Evolutionary conservation across 2,797 vertebrate genomes (phyloP).

Genomic region (Cyprinodon diabolis): DNA sequence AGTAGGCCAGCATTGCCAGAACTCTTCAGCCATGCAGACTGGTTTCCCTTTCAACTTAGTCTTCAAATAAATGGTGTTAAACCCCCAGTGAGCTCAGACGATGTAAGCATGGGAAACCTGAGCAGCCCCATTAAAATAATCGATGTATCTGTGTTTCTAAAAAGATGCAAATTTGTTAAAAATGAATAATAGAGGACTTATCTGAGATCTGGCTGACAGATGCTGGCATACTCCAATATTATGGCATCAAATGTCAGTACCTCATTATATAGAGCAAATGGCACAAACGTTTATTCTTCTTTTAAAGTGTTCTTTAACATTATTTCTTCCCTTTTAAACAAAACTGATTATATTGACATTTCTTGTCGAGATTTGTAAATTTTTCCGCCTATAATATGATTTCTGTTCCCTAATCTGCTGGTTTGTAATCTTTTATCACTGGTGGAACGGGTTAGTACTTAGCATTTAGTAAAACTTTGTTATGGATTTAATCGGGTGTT

Average conservation of each 20-base stretch:
- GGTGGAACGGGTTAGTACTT: background rate
- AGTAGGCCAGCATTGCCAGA: constrained; percentile 48
- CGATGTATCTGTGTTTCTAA: constrained; percentile 13
- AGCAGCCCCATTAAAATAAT: constrained; percentile 13
- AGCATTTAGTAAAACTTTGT: background rate
- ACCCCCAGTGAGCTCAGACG: constrained; percentile 25
- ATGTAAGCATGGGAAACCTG: constrained; percentile 1
- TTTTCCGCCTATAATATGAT: background rate
- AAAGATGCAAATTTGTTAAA: constrained; percentile 12
- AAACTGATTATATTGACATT: background rate
- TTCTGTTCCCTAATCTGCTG: background rate
- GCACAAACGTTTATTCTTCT: background rate
- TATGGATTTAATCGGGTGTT: background rate
- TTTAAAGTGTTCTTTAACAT: background rate
- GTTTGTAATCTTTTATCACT: background rate
- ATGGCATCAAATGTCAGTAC: background rate
- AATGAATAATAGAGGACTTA: background rate
- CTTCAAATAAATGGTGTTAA: constrained; percentile 48
- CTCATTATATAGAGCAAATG: too few species aligned
- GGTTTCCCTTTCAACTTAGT: constrained; percentile 40
- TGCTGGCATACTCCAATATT: background rate
- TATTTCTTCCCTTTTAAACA: background rate
- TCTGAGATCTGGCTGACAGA: background rate
- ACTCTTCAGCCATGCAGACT: constrained; percentile 22
- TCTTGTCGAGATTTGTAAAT: background rate